Evolutionary conservation across 1,140 invertebrate species (phyloP), one percentile per base, ranked within the genome.

Genomic region (Eciton burchellii): DNA sequence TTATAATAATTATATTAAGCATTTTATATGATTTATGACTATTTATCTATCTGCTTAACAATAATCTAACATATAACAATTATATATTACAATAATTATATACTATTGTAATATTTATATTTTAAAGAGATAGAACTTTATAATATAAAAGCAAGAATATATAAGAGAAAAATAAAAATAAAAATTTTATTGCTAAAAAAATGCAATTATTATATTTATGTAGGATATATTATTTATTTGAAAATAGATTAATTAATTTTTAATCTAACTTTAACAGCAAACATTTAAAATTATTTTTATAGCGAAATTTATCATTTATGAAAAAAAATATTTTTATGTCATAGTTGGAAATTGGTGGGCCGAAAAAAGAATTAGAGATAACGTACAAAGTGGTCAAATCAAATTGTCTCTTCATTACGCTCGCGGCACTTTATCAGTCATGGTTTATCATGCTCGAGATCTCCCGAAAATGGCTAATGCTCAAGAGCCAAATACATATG

Each of bases 371-470:
- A 72, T 93, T 12, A 84, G 90, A 73, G 93, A 94, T 0, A 92
- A 94, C 52, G 84, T 91, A 0, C 90, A 93, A 72, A 92, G 87
- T 56, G 96, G 96, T n/a, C 95, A 97, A 91, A 95, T 98, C 41
- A 97, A 98, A 92, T 94, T 99, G 81, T 97, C 97, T 0, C 94
- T 99, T 63, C 96, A 98, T 90, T 98, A 98, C 93, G 95, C 96
- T 70, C 95, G 97, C 83, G 97, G 96, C 24, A 95, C 96, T 47
- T 95, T 99, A 35, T 96, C 96, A 63, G 96, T 99, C 9, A 97
- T 99, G 95, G 96, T 99, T 16, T 96, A 97, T 91, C 98, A 99
- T 94, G 98, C 97, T 0, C 96, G 97, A 90, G 97, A 97, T 82
- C 94, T 99, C 74, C 96, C 97, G 0, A 95, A 95, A 89, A 95